Conservation (phyloP, 2,888 invertebrate species). For the Andrena trimmerana region DNA sequence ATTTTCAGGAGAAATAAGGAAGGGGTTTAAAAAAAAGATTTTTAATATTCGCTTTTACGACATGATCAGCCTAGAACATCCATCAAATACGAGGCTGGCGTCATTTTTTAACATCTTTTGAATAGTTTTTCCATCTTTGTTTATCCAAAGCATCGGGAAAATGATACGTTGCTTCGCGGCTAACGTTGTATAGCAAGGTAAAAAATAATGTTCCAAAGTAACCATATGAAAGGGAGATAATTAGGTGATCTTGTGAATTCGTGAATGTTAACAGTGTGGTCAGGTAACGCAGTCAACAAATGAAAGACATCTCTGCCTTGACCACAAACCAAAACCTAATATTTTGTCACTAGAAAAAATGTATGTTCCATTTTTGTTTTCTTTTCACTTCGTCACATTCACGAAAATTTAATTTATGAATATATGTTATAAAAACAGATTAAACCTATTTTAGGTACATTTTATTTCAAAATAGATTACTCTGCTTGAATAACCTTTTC, state of each 20-base stretch:
- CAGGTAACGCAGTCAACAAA: slow-evolving; percentile 10
- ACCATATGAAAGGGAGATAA: slow-evolving; percentile 1
- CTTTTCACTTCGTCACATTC: not conserved
- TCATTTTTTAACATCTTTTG: not conserved
- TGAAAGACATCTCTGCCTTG: not conserved
- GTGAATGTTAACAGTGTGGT: slow-evolving; percentile 15
- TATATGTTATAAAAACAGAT: slow-evolving; percentile 25
- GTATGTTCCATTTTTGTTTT: not conserved
- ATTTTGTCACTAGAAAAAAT: not conserved
- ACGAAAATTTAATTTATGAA: not conserved
- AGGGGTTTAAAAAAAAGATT: not conserved
- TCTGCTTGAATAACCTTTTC: slow-evolving; percentile 4
- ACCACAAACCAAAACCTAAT: slow-evolving; percentile 1
- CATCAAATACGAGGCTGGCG: not conserved
- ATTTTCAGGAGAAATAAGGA: not conserved
- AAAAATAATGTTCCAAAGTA: slow-evolving; percentile 8
- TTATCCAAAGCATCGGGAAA: not conserved
- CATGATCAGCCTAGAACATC: not conserved
- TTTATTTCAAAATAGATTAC: slow-evolving; percentile 13
- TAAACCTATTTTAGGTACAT: not conserved
- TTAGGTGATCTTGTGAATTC: slow-evolving; percentile 17
- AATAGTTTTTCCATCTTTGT: not conserved
- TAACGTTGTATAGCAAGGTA: not conserved
- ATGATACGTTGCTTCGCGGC: not conserved
- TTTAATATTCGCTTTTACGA: not conserved